Evolutionary conservation across 2,888 invertebrate species (phyloP), one percentile per base, ranked within the genome.

Genomic region (Koerneria pararmatus): DNA sequence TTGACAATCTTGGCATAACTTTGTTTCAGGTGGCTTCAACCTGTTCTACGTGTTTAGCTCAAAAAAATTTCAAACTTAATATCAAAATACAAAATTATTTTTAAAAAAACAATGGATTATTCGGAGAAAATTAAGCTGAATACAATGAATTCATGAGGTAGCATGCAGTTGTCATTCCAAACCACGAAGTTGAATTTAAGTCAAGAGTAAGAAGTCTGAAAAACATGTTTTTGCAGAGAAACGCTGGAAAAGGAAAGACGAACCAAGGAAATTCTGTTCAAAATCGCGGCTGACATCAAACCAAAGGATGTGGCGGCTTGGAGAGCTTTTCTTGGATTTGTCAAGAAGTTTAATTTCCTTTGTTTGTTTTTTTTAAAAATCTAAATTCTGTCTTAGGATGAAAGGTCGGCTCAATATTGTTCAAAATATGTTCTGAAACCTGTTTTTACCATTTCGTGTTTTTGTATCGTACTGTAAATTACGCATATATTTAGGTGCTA

Each of bases 261-360:
- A n/a, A n/a, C n/a, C n/a, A n/a, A n/a, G n/a, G n/a, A n/a, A n/a
- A n/a, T 29, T 48, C 60, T 60, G 6, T 56, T 65, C 32, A 49
- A 73, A 24, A 58, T 73, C 46, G 58, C 70, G 19, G 60, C 66
- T 27, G 69, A 72, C 57, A 72, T 80, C 69, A 75, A 78, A 57
- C 73, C 78, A 1, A 71, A 73, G 59, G 80, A 80, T 60, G 75
- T 68, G 60, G 71, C 72, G n/a, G 69, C 73, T 4, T 80, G 80
- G 80, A 78, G 75, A 37, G 70, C 73, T 5, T 80, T 80, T 69
- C 66, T 70, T 22, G 78, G 75, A n/a, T 80, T 78, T 59, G 70
- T 79, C 35, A 77, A 78, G 27, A 68, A 71, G 76, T 77, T 51
- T n/a, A n/a, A 4, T 61, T 15, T 60, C 48, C 8, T 65, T 56